A percentile compares a stretch with the other conserved stretches of the same genome.
These are phyloP conservation scores for Calameuta pallipes DNA, from an alignment of 2,888 invertebrate species.

Conservation along the genomic window DNA sequence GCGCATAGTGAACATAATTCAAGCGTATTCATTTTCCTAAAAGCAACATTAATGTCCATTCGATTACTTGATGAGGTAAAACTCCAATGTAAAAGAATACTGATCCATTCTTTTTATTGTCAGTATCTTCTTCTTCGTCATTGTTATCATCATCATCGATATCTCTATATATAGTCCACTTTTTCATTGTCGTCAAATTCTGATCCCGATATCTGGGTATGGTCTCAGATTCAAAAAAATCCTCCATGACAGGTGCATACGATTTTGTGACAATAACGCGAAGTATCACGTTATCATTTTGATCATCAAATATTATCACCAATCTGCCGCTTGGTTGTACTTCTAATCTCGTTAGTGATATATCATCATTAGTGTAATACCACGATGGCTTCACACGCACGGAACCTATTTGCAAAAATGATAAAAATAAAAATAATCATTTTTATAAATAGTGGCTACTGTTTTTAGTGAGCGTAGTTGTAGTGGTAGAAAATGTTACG, in stretches of 20 bases:
- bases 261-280: conserved; percentile 13
- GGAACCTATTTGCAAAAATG: no score
- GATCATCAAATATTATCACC: conserved; percentile 13
- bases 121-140: not conserved
- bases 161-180: conserved; percentile 7
- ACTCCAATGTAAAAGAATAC: conserved; percentile 14
- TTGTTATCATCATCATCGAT: not conserved
- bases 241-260: conserved; percentile 6
- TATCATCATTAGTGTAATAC: conserved; percentile 14
- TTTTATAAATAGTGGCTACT: no score
- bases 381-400: conserved; percentile 10
- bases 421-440: no score
- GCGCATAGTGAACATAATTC: not conserved
- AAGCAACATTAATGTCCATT: not conserved
- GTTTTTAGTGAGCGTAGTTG: no score
- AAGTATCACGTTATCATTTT: conserved; percentile 10
- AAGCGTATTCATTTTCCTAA: not conserved
- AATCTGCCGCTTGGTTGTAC: conserved; percentile 13
- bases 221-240: conserved; percentile 14
- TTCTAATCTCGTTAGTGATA: conserved; percentile 11
- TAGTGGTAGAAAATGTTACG: no score
- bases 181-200: conserved; percentile 11
- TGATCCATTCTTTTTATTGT: not conserved
- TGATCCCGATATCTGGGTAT: conserved; percentile 12
- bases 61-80: conserved; percentile 19